Conservation (phyloP, 2,888 invertebrate species). For the Cylloceria caligata region DNA sequence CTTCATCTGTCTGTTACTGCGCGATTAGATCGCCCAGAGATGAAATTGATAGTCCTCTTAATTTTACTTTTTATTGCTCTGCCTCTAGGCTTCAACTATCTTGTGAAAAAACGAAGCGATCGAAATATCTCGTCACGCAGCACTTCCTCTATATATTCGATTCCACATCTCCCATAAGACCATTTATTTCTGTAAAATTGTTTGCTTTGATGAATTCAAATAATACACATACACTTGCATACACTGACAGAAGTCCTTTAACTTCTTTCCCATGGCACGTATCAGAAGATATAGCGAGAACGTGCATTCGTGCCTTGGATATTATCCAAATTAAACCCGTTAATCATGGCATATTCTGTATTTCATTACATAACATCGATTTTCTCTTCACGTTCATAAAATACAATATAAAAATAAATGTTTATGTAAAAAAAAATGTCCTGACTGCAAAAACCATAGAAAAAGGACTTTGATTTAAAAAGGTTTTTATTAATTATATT, state of each 20-base stretch:
- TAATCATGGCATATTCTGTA: neutral
- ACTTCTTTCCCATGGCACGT: neutral
- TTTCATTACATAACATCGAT: neutral
- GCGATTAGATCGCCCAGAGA: neutral
- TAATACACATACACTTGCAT: neutral
- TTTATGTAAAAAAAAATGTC: too few relatives aligned
- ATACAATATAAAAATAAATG: too few relatives aligned
- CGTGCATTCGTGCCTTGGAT: neutral
- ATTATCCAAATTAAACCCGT: neutral
- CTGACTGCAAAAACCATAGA: too few relatives aligned
- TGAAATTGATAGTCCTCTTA: neutral
- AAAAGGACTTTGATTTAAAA: too few relatives aligned
- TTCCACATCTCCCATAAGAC: neutral
- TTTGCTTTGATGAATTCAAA: constrained; percentile 13
- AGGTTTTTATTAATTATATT: too few relatives aligned
- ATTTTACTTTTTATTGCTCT: neutral
- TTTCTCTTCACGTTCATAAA: too few relatives aligned
- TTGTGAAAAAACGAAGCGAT: neutral
- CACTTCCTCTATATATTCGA: neutral
- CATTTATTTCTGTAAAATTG: constrained; percentile 1
- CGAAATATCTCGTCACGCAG: neutral
- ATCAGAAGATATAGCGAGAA: neutral
- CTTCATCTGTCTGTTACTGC: neutral
- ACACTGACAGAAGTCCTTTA: neutral
- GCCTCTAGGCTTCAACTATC: neutral